Percentiles rank a stretch among this genome's conserved stretches.
Conservation (phyloP, 2,888 invertebrate genomes). For the Tinea pellionella region DNA sequence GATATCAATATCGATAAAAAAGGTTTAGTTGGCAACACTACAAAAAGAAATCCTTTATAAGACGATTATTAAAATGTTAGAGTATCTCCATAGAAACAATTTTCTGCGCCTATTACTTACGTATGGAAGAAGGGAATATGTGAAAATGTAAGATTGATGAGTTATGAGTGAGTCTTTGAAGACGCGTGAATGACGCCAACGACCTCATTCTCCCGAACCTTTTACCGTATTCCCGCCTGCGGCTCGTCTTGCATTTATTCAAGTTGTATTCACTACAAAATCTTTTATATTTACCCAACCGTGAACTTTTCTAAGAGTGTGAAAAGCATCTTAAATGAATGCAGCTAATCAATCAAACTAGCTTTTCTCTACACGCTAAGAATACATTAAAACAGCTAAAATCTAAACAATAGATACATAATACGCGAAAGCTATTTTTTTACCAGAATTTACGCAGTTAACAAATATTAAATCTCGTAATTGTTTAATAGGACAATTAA, state of each 20-base stretch:
- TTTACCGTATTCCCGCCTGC: not conserved
- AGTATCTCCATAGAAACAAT: not conserved
- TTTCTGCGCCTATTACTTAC: not conserved
- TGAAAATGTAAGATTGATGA: constrained; percentile 34
- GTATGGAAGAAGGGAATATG: not conserved
- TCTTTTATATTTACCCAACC: constrained; percentile 2
- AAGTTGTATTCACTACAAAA: not conserved
- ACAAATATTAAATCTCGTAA: too few species aligned
- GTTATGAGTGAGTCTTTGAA: constrained; percentile 8
- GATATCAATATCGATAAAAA: not conserved
- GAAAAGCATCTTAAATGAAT: not conserved
- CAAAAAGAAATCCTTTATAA: not conserved
- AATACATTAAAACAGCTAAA: too few species aligned
- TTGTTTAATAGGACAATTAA: too few species aligned
- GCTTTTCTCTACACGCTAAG: not conserved
- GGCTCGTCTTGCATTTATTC: not conserved
- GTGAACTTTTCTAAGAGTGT: not conserved
- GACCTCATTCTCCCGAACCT: constrained; percentile 1
- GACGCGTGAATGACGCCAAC: not conserved
- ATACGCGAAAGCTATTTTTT: too few species aligned
- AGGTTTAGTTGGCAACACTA: not conserved
- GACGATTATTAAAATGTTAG: not conserved
- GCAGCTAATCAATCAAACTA: not conserved
- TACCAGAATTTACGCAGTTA: too few species aligned
- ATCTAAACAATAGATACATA: too few species aligned